Evolutionary conservation across 1,140 invertebrate genomes (phyloP).

Genomic region (Lucilia cuprina): DNA sequence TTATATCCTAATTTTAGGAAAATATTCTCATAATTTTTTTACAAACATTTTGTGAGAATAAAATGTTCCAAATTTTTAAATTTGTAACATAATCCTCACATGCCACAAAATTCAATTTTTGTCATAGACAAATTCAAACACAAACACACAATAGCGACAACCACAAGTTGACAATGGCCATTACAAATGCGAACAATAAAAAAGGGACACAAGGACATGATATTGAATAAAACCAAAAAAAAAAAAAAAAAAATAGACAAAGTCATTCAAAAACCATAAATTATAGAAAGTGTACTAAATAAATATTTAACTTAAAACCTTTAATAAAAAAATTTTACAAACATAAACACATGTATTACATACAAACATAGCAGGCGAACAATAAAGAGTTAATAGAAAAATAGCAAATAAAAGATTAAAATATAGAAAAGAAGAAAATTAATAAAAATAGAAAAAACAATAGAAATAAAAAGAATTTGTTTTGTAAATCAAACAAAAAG

Average conservation of each 20-base stretch:
- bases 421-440: neutral
- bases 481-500: neutral
- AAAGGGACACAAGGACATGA: constrained; percentile 28
- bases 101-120: too few species aligned
- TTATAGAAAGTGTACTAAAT: constrained; percentile 30
- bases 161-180: constrained; percentile 22
- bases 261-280: neutral
- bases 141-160: neutral
- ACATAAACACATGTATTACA: too few species aligned
- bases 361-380: neutral
- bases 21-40: too few species aligned
- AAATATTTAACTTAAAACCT: constrained; percentile 17
- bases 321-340: neutral
- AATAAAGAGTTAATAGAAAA: neutral
- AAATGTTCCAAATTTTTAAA: too few species aligned
- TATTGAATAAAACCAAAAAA: constrained; percentile 16
- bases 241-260: neutral
- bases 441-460: neutral
- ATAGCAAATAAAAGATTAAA: neutral
- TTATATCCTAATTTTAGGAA: too few species aligned
- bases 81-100: too few species aligned
- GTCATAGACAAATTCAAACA: neutral
- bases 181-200: neutral
- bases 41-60: too few species aligned
- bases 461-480: neutral